phyloP scores from a whole-genome alignment of 2,888 invertebrate genomes.

The Chironomus tentans region DNA sequence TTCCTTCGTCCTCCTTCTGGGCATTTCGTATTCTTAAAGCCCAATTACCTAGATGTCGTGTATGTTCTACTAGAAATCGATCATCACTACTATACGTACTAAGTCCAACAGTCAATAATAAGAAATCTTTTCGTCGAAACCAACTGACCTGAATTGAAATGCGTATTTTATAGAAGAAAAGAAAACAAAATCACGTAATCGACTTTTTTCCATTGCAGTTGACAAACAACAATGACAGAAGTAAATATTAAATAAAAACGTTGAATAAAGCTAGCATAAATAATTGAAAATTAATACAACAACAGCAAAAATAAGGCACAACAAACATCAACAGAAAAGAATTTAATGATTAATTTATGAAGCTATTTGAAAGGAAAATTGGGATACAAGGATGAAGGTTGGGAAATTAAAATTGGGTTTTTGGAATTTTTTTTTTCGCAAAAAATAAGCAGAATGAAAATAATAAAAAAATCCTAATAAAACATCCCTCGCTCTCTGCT shows the following conservation, averaged over 20 bases:
- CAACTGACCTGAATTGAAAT: background rate
- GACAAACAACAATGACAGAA: background rate
- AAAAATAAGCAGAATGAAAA: too few species aligned
- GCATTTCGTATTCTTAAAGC: constrained; percentile 34
- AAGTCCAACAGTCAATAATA: constrained; percentile 48
- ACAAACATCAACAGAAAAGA: too few species aligned
- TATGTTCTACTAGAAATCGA: constrained; percentile 48
- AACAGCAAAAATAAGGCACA: too few species aligned
- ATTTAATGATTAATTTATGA: too few species aligned
- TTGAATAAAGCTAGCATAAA: too few species aligned
- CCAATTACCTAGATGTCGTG: constrained; percentile 44
- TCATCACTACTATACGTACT: constrained; percentile 50
- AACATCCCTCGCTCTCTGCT: too few species aligned
- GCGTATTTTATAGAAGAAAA: background rate
- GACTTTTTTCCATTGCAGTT: background rate
- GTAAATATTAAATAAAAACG: background rate
- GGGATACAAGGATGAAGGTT: too few species aligned
- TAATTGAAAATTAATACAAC: too few species aligned
- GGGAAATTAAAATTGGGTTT: too few species aligned
- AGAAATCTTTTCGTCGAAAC: constrained; percentile 46
- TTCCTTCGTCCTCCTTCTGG: constrained; percentile 30
- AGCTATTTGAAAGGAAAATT: too few species aligned
- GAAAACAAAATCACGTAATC: background rate
- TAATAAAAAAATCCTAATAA: too few species aligned
- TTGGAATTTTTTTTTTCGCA: too few species aligned